phyloP scores from a whole-genome alignment of 2,888 invertebrate species.

The Cactoblastis cactorum region DNA sequence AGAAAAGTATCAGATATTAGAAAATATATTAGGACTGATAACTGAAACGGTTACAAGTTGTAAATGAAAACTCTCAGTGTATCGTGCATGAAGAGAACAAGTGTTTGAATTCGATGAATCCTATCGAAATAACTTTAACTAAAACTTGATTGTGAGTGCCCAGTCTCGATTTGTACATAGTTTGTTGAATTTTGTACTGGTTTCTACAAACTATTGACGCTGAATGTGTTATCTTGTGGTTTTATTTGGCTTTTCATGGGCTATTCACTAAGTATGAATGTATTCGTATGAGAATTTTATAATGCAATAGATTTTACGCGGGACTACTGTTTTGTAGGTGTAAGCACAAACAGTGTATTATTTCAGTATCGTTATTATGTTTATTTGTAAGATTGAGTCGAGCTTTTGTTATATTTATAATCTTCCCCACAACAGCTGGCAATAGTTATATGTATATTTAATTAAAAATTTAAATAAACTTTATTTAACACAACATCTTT shows the following conservation, averaged over 20 bases:
- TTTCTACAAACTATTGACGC: constrained; percentile 10
- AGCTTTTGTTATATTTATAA: constrained; percentile 21
- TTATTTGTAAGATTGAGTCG: constrained; percentile 19
- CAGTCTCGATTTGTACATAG: constrained; percentile 14
- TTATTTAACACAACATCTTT: constrained; percentile 19
- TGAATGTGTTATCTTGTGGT: constrained; percentile 9
- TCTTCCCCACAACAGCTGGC: constrained; percentile 20
- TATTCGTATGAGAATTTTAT: constrained; percentile 15
- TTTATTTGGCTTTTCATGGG: constrained; percentile 1
- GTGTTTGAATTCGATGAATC: background rate
- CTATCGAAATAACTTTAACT: background rate
- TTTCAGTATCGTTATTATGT: constrained; percentile 16
- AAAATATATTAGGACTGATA: no score
- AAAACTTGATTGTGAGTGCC: background rate
- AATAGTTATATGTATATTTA: constrained; percentile 23
- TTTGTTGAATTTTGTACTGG: constrained; percentile 15
- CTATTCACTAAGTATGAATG: background rate
- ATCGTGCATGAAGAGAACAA: background rate
- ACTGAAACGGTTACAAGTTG: no score
- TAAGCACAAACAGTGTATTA: constrained; percentile 19
- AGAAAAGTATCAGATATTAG: no score
- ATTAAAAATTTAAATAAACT: constrained; percentile 22
- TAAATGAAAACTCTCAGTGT: background rate
- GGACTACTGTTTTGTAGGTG: constrained; percentile 17
- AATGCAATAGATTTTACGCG: constrained; percentile 17